Evolutionary conservation across 1,140 invertebrate genomes (phyloP).

Genomic region (Aplysia californica): DNA sequence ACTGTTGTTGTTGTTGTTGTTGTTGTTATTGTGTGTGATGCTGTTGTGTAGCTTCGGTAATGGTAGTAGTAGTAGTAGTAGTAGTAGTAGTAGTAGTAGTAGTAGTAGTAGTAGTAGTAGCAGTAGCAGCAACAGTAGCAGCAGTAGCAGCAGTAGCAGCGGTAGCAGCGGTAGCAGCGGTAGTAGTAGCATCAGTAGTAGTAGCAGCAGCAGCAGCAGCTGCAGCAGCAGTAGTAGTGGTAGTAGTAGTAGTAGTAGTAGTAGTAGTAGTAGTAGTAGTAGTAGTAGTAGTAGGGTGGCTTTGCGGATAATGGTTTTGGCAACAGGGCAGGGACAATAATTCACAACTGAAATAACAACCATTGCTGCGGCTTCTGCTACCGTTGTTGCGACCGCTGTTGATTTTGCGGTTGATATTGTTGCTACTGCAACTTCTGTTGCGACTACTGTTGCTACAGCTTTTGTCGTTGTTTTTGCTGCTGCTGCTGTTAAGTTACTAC

Average conservation of each 20-base stretch:
- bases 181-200: slow-evolving; percentile 19
- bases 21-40: too few relatives aligned
- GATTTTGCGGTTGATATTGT: background rate
- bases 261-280: slow-evolving; percentile 22
- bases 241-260: slow-evolving; percentile 28
- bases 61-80: too few relatives aligned
- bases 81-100: slow-evolving; percentile 4
- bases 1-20: too few relatives aligned
- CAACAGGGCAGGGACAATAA: background rate
- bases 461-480: background rate
- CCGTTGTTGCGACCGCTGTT: background rate
- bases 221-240: slow-evolving; percentile 24
- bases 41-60: too few relatives aligned
- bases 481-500: slow-evolving; percentile 2
- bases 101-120: background rate
- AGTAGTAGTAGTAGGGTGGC: slow-evolving; percentile 6
- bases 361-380: background rate
- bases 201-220: slow-evolving; percentile 26
- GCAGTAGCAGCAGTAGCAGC: slow-evolving; percentile 2
- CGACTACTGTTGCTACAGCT: background rate
- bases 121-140: background rate
- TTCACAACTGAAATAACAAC: background rate
- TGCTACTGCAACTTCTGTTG: background rate
- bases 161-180: background rate
- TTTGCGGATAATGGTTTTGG: background rate